Base-by-base conservation (phyloP, 2,113 vertebrate species). In the Scomber colias region DNA sequence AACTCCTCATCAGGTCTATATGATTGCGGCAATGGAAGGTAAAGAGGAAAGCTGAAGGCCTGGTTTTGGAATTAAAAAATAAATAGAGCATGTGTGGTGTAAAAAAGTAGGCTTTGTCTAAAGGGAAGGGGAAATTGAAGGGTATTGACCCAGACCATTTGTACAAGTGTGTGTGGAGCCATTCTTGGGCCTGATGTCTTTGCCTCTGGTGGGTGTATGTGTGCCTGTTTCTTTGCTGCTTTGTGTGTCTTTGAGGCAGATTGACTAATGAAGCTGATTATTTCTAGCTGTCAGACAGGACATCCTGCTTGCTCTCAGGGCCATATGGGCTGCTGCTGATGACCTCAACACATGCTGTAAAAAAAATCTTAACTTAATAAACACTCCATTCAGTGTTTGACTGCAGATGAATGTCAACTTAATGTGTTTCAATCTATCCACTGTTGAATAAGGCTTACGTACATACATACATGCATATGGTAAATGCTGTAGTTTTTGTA, bases 341-440 rank as follows among this genome's bases (percentile, higher is more conserved):
- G 85, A 86, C 79, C 83, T 89, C 85, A 82, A 84, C 92, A 92
- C 85, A 90, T 91, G 90, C 78, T 76, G 71, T 45, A 81, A 67
- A 81, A 81, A 71, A 57, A 86, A 72, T 19, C 67, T 46, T 78
- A 57, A 80, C 72, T 84, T 81, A 79, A 90, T 84, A 88, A 88
- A 89, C 65, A 89, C 45, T 64, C 17, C 15, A n/a, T 70, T 30
- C 77, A 71, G 8, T 48, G 19, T 72, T 77, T 83, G 73, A 49
- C 74, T 65, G 61, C 60, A 63, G 74, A 80, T 77, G 53, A 73
- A 67, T 51, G 54, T 79, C 77, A 75, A 45, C 51, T 57, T 55
- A 40, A 76, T 84, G 65, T 45, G 35, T 53, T 66, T 82, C 54
- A 71, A 7, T 55, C 19, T 24, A 14, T 35, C 12, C 60, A 50